Evolutionary conservation across 2,888 invertebrate species (phyloP), one percentile per base, ranked within the genome.

Genomic region (Stenichneumon culpator): DNA sequence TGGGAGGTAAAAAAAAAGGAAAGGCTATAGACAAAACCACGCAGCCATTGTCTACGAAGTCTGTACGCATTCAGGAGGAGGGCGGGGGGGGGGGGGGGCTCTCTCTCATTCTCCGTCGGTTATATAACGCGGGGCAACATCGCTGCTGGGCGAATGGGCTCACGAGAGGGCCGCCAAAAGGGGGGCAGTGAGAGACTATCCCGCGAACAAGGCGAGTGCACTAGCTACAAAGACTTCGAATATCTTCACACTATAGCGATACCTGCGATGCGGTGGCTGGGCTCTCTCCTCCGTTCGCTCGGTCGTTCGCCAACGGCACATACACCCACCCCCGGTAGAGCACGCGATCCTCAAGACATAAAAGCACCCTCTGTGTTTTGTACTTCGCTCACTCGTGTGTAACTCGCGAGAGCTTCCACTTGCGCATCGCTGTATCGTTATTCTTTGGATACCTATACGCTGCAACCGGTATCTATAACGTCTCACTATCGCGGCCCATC

Each of bases 11-110:
- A 78, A 75, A 86, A 86, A 81, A 67, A 54, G 69, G 68, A 57
- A 69, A 80, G 80, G 69, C 60, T 57, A 39, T 82, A 67, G 86
- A 89, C 88, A 89, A 88, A 89, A 89, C 85, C 86, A 77, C 63
- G 65, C 67, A 68, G 86, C 87, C 86, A 87, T 89, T 90, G 88
- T 90, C 87, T 87, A 86, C 72, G 69, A 70, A 78, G 28, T 83
- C 80, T 83, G 84, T 84, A 82, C 86, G 87, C 83, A 82, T 87
- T 84, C 82, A 75, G 19, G 57, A 70, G 36, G 78, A 2, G 28
- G 3, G 28, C 0, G 39, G 70, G 7, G 1, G 39, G 39, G 1
- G 6, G 6, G 5, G 32, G 32, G 32, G 19, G 52, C 68, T 63
- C 60, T 32, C 77, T 78, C 77, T 70, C 73, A 25, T 25, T 32